Evolutionary conservation across 2,888 invertebrate genomes (phyloP).

Genomic region (Yponomeuta plumbellus): DNA sequence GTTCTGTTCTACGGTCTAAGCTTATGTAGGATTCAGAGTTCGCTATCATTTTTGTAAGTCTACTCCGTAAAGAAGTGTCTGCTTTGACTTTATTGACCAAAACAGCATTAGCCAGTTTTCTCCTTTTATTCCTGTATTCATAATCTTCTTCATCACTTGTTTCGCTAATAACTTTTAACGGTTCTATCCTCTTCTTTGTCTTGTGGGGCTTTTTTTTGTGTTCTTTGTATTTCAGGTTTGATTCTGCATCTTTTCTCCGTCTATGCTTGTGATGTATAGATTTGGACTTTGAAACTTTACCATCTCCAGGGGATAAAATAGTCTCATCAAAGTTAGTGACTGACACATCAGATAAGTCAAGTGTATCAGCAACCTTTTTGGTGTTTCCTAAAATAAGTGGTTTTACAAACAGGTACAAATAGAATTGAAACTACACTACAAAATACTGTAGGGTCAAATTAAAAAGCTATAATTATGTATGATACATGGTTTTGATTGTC

Average conservation of each 20-base stretch:
- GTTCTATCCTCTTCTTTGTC: constrained; percentile 41
- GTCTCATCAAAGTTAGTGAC: constrained; percentile 47
- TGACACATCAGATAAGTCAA: constrained; percentile 54
- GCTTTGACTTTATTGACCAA: constrained; percentile 50
- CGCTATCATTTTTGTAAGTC: constrained; percentile 57
- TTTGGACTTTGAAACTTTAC: constrained; percentile 31
- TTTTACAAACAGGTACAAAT: background rate
- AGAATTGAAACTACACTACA: background rate
- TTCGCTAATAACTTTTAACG: constrained; percentile 39
- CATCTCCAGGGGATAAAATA: constrained; percentile 25
- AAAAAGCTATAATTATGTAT: no score
- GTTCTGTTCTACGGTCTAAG: background rate
- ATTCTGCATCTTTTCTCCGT: constrained; percentile 36
- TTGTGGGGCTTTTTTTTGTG: constrained; percentile 35
- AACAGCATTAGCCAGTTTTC: constrained; percentile 74
- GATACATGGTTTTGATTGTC: no score
- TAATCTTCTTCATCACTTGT: constrained; percentile 65
- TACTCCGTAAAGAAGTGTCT: constrained; percentile 52
- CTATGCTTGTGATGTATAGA: constrained; percentile 42
- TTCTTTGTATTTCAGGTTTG: constrained; percentile 32
- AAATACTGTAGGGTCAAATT: background rate
- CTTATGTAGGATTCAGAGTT: background rate
- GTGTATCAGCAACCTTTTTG: constrained; percentile 34
- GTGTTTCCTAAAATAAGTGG: constrained; percentile 36
- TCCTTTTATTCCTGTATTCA: constrained; percentile 61